These are phyloP conservation scores for Ennomos erosarius DNA, from an alignment of 2,888 invertebrate genomes.

Conservation along the genomic window DNA sequence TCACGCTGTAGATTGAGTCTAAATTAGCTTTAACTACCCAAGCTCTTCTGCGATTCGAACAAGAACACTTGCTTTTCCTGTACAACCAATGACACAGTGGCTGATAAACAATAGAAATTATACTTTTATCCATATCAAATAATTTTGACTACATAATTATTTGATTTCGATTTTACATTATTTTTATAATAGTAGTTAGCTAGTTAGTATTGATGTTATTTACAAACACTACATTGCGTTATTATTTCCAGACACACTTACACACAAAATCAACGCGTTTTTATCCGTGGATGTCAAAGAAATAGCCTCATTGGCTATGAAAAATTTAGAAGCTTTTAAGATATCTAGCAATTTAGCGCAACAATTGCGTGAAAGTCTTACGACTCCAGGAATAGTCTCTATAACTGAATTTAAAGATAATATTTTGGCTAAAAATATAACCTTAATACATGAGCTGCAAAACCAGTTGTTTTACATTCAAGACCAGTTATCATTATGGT, in stretches of 20 bases:
- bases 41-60: too few relatives aligned
- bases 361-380: slow-evolving; percentile 13
- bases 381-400: neutral
- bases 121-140: too few relatives aligned
- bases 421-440: neutral
- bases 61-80: too few relatives aligned
- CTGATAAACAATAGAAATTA: too few relatives aligned
- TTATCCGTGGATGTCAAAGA: slow-evolving; percentile 31
- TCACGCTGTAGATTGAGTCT: too few relatives aligned
- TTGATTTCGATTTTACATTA: too few relatives aligned
- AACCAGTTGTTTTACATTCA: slow-evolving; percentile 11
- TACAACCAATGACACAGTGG: too few relatives aligned
- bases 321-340: slow-evolving; percentile 1
- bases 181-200: too few relatives aligned
- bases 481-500: slow-evolving; percentile 1
- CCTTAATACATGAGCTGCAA: slow-evolving; percentile 13
- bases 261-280: slow-evolving; percentile 39
- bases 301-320: neutral
- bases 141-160: too few relatives aligned
- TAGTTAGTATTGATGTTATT: neutral
- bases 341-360: slow-evolving; percentile 8
- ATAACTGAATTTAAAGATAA: neutral
- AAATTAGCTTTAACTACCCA: too few relatives aligned
- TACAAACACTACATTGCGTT: slow-evolving; percentile 22
- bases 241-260: slow-evolving; percentile 45